A percentile compares a stretch with the other conserved stretches of the same genome.
Conservation (phyloP, 30 jellyfish, hydroid and myxozoan genomes). For the Rhopilema esculentum region DNA sequence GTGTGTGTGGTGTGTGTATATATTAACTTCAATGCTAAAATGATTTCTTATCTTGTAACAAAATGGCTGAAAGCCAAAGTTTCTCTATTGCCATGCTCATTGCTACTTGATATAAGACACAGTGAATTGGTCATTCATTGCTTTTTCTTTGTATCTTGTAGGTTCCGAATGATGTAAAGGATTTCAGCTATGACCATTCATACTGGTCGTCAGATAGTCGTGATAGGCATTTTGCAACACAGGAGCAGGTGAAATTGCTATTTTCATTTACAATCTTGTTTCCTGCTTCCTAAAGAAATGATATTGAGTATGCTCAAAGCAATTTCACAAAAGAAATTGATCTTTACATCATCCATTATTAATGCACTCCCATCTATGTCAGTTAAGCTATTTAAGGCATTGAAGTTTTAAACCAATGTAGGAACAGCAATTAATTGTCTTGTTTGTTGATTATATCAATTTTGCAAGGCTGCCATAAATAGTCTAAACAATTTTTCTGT, state of each 20-base stretch:
- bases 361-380: neutral
- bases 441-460: neutral
- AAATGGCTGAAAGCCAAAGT: too few species aligned
- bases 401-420: neutral
- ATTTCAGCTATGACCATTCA: constrained; percentile 91
- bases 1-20: too few species aligned
- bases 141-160: neutral
- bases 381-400: neutral
- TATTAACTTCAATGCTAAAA: too few species aligned
- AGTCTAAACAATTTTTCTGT: neutral
- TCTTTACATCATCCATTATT: constrained; percentile 40
- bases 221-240: constrained; percentile 93
- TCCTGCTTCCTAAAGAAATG: constrained; percentile 10
- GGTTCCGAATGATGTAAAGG: constrained; percentile 84
- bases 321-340: constrained; percentile 6
- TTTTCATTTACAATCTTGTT: constrained; percentile 8
- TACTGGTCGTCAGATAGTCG: constrained; percentile 98
- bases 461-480: neutral
- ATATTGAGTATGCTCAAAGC: neutral
- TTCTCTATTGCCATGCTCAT: neutral
- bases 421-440: neutral
- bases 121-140: neutral
- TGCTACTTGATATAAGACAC: neutral
- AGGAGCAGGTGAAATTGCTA: constrained; percentile 85
- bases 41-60: too few species aligned